Evolutionary conservation across 2,113 vertebrate species (phyloP).

Genomic region (Theristicus caerulescens): DNA sequence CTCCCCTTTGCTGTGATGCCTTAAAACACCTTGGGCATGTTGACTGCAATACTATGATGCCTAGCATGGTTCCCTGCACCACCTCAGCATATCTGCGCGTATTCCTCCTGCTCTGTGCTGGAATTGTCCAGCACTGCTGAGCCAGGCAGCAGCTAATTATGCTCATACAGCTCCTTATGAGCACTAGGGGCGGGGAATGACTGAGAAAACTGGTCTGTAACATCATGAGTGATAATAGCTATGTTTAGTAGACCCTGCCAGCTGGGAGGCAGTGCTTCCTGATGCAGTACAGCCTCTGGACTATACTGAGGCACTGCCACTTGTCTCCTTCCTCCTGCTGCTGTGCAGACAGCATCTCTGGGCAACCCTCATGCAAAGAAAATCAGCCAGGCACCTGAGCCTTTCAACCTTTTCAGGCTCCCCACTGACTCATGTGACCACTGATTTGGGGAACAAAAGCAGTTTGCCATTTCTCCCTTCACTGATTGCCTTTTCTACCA

Average conservation of each 20-base stretch:
- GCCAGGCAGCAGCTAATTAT: neutral
- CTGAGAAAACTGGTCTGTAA: neutral
- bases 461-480: neutral
- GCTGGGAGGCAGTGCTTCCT: neutral
- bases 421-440: neutral
- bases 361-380: neutral
- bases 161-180: neutral
- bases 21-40: neutral
- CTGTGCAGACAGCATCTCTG: neutral
- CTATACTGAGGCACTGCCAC: neutral
- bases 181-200: neutral
- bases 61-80: neutral
- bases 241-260: neutral
- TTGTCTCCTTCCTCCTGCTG: neutral
- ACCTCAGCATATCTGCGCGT: rapidly evolving
- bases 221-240: neutral
- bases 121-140: neutral
- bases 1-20: neutral
- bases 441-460: neutral
- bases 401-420: neutral
- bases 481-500: neutral
- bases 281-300: neutral
- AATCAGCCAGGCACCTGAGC: neutral
- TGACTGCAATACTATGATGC: neutral
- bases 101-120: neutral